Conservation (phyloP, 2,113 vertebrate genomes). For the Oryctolagus cuniculus region mOryCun1.1 NC_091435.1:127121001-127121500, state of each 20-base stretch:
- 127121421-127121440: no score
- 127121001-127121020: background rate
- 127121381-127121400: no score
- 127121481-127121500: no score
- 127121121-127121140: background rate
- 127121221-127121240: constrained; percentile 3
- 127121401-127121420: no score
- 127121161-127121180: background rate
- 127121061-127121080: background rate
- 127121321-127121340: no score
- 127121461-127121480: no score
- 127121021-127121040: background rate
- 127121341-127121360: no score
- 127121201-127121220: background rate
- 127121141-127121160: background rate
- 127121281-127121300: background rate
- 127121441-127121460: no score
- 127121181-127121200: background rate
- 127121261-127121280: background rate
- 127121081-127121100: background rate
- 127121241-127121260: background rate
- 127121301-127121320: no score
- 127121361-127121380: no score
- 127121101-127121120: background rate
- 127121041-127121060: background rate